phyloP scores from a whole-genome alignment of 1,140 invertebrate genomes.

The Cyclina sinensis region DNA sequence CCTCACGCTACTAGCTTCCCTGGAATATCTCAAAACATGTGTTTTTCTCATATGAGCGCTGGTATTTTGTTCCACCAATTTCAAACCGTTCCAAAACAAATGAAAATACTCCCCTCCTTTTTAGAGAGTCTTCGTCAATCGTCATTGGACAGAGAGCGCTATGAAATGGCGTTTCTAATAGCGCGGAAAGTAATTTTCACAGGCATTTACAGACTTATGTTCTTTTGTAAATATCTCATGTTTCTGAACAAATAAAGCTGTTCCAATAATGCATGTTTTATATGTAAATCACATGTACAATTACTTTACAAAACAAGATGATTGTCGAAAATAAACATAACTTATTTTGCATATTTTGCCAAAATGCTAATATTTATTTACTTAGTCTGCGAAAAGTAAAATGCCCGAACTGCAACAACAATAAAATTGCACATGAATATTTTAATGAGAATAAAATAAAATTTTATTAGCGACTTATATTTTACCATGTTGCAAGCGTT shows the following conservation, averaged over 20 bases:
- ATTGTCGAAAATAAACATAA: conserved; percentile 21
- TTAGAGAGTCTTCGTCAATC: conserved; percentile 1
- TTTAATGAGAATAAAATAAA: too few relatives aligned
- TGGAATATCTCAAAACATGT: background rate
- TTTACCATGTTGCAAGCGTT: too few relatives aligned
- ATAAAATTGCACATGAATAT: too few relatives aligned
- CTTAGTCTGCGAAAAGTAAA: too few relatives aligned
- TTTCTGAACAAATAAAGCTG: conserved; percentile 52
- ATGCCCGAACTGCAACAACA: too few relatives aligned
- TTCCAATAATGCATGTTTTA: conserved; percentile 19
- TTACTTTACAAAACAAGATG: conserved; percentile 10
- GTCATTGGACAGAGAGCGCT: conserved; percentile 30
- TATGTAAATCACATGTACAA: conserved; percentile 26
- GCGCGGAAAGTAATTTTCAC: conserved; percentile 52
- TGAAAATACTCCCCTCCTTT: background rate
- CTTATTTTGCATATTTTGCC: too few relatives aligned
- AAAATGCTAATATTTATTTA: too few relatives aligned
- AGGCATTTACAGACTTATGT: conserved; percentile 51
- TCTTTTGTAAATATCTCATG: conserved; percentile 51
- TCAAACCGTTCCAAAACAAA: conserved; percentile 57
- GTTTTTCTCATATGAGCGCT: conserved; percentile 13
- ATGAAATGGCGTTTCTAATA: conserved; percentile 45
- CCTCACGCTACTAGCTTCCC: too few relatives aligned
- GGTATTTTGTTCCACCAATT: conserved; percentile 55
- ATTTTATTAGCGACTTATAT: too few relatives aligned